phyloP scores from a whole-genome alignment of 2,797 vertebrate genomes.

The Amblyopsis hoosieri region DNA sequence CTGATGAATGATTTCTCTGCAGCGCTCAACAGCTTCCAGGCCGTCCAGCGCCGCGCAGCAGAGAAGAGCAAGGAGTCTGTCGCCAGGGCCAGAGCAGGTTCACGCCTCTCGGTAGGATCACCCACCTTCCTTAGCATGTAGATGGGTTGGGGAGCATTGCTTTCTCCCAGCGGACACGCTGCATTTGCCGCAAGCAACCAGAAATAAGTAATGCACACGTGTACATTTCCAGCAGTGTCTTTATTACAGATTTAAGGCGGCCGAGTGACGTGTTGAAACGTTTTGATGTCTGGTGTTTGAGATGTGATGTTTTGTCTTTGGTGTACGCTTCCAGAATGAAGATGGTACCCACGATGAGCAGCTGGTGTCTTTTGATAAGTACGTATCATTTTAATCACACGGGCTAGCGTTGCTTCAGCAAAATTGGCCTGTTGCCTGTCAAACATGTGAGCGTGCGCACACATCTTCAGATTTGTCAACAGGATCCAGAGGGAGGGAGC shows the following conservation, averaged over 20 bases:
- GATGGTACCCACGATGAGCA: slow-evolving; percentile 87
- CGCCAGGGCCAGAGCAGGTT: slow-evolving; percentile 83
- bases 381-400: slow-evolving; percentile 48
- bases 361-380: slow-evolving; percentile 95
- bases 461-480: background rate
- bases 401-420: no score
- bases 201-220: no score
- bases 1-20: slow-evolving; percentile 89
- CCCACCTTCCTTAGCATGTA: no score
- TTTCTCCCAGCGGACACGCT: no score
- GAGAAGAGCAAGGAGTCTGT: slow-evolving; percentile 86
- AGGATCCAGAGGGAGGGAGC: no score
- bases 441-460: background rate
- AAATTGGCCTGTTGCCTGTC: no score
- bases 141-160: no score
- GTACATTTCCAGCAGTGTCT: no score
- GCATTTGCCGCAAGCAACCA: no score
- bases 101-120: slow-evolving; percentile 79
- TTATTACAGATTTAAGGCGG: no score
- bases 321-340: slow-evolving; percentile 76
- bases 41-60: slow-evolving; percentile 82
- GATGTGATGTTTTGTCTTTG: slow-evolving; percentile 11
- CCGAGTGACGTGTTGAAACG: no score
- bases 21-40: slow-evolving; percentile 86
- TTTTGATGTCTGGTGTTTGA: no score